Percentiles rank a stretch among this genome's conserved stretches.
These are phyloP conservation scores for Amiota minor DNA, from an alignment of 2,888 invertebrate species.

Conservation along the genomic window DNA sequence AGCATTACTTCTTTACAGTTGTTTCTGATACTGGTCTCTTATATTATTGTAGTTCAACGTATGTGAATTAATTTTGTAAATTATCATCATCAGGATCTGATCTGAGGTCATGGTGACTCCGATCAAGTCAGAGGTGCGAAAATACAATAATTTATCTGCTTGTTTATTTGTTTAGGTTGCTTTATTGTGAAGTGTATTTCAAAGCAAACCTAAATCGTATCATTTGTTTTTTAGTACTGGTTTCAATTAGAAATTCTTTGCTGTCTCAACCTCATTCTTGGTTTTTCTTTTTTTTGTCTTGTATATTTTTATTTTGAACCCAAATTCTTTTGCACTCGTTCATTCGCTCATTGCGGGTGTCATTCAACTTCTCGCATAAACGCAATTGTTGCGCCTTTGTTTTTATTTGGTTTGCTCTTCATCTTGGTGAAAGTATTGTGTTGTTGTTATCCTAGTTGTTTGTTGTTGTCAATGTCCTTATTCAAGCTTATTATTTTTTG, in stretches of 20 bases:
- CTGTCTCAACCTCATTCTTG: not conserved
- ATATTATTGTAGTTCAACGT: no score
- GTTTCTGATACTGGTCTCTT: no score
- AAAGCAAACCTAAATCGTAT: no score
- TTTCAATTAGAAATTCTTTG: slow-evolving; percentile 5
- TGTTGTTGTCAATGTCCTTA: slow-evolving; percentile 27
- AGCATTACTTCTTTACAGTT: no score
- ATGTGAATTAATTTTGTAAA: no score
- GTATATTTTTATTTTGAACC: not conserved
- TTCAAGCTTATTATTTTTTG: slow-evolving; percentile 11
- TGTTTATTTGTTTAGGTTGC: no score
- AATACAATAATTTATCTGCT: no score
- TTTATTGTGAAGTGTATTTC: no score
- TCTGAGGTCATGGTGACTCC: no score
- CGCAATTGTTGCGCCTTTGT: slow-evolving; percentile 65
- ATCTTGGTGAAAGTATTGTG: slow-evolving; percentile 9
- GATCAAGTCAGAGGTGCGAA: no score
- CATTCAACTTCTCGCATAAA: not conserved
- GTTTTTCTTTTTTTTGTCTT: not conserved
- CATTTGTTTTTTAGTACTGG: not conserved
- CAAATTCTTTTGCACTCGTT: not conserved
- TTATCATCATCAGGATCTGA: no score
- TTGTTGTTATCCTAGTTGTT: not conserved
- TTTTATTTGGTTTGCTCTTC: slow-evolving; percentile 57
- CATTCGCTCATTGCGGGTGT: not conserved